Evolutionary conservation across 1,140 invertebrate genomes (phyloP).

Genomic region (Antheraea mylitta): DNA sequence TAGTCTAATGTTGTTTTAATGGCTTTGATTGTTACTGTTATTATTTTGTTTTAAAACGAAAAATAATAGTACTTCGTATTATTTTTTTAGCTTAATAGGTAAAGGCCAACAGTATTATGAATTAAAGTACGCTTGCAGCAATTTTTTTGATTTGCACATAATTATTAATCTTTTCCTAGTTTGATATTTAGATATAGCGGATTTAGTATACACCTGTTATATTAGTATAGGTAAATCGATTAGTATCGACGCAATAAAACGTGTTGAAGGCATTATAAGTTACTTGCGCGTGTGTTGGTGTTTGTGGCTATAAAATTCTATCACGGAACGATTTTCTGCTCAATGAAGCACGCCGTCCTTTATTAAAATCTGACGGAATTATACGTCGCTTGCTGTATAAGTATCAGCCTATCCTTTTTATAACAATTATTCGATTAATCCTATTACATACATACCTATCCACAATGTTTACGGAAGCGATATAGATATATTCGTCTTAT

Average conservation of each 20-base stretch:
- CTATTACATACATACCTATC: too few relatives aligned
- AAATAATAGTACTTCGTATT: not conserved
- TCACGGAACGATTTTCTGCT: constrained; percentile 14
- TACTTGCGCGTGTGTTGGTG: constrained; percentile 1
- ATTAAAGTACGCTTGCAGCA: not conserved
- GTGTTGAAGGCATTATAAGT: not conserved
- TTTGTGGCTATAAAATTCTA: constrained; percentile 12
- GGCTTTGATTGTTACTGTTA: not conserved
- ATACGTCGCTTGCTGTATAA: not conserved
- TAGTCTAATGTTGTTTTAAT: constrained; percentile 2
- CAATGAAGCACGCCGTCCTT: constrained; percentile 14
- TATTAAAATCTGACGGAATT: constrained; percentile 13
- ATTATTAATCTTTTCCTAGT: not conserved
- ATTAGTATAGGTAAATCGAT: not conserved
- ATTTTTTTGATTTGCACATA: not conserved
- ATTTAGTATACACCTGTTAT: not conserved
- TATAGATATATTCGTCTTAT: not conserved
- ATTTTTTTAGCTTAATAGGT: not conserved
- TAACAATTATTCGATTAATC: not conserved
- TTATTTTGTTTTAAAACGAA: not conserved
- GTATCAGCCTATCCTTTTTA: not conserved
- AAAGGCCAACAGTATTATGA: not conserved
- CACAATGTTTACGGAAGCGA: not conserved
- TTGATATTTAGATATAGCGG: not conserved
- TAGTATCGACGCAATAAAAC: not conserved